Conservation (phyloP, 2,113 vertebrate species). For the Tetrao urogallus region DNA sequence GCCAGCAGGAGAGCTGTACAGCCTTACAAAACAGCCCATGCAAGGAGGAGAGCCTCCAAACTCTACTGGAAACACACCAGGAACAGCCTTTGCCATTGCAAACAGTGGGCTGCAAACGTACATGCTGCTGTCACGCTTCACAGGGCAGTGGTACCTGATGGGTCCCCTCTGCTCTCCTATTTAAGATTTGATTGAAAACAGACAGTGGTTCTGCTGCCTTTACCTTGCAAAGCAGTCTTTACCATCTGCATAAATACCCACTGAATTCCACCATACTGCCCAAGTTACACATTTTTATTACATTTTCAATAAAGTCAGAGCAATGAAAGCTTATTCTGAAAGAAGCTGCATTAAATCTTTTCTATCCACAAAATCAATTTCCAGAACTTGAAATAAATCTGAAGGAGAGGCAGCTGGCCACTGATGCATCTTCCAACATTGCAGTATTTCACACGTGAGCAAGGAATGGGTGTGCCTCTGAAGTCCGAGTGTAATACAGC, state of each 20-base stretch:
- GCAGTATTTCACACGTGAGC: rapidly evolving
- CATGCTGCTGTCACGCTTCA: too few relatives aligned
- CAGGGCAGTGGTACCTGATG: rapidly evolving
- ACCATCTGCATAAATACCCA: not conserved
- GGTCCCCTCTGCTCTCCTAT: not conserved
- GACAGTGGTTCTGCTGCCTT: not conserved
- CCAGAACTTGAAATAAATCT: not conserved
- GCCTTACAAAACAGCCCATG: not conserved
- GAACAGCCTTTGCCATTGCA: too few relatives aligned
- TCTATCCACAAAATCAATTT: not conserved
- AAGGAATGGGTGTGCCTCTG: rapidly evolving
- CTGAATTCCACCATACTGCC: not conserved
- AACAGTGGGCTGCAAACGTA: not conserved
- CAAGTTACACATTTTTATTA: not conserved
- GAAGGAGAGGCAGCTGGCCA: not conserved
- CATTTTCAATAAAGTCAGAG: not conserved
- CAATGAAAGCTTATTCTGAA: not conserved
- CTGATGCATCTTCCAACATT: not conserved
- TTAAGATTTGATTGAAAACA: not conserved
- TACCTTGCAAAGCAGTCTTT: not conserved
- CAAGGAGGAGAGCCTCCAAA: too few relatives aligned
- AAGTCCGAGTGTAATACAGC: not conserved
- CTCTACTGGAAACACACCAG: not conserved
- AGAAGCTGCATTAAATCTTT: not conserved
- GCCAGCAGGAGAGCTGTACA: not conserved